Evolutionary conservation across 23 tunicate species (phyloP).

Genomic region (Halocynthia roretzi): DNA sequence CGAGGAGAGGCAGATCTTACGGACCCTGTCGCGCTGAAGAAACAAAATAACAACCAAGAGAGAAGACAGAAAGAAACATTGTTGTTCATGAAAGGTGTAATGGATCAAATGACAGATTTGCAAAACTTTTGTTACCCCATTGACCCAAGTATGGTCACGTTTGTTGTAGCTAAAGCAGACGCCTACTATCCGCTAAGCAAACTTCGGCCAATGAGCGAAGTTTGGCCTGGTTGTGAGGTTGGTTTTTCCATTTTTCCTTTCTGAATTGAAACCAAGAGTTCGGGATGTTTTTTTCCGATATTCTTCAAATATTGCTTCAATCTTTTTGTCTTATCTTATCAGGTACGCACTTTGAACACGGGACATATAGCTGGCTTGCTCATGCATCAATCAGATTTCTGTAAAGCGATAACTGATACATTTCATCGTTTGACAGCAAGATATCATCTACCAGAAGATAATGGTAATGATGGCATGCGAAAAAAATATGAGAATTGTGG

Average conservation of each 20-base stretch:
- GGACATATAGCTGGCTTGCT: conserved; percentile 82
- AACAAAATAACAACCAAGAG: conserved; percentile 12
- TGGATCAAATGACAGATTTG: conserved; percentile 89
- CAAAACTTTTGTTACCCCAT: conserved; percentile 62
- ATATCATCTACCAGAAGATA: conserved; percentile 9
- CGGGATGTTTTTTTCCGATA: not conserved
- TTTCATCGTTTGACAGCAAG: conserved; percentile 29
- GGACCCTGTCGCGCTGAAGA: not conserved
- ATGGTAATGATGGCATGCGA: not conserved
- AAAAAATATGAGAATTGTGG: not conserved
- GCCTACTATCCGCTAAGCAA: conserved; percentile 68
- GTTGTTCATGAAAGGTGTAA: conserved; percentile 70
- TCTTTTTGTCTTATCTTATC: not conserved
- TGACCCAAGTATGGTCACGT: conserved; percentile 60
- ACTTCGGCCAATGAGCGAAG: conserved; percentile 43
- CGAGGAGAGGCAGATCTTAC: not conserved
- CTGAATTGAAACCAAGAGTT: not conserved
- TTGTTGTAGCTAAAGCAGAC: conserved; percentile 79
- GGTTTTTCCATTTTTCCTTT: not conserved
- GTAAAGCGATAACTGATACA: conserved; percentile 64
- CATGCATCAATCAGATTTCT: conserved; percentile 43
- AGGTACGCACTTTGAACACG: conserved; percentile 59
- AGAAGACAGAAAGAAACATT: conserved; percentile 49
- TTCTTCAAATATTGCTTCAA: not conserved
- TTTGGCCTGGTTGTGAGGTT: conserved; percentile 97